Evolutionary conservation across 2,113 vertebrate species (phyloP).

Genomic region (Hepsetus odoe): DNA sequence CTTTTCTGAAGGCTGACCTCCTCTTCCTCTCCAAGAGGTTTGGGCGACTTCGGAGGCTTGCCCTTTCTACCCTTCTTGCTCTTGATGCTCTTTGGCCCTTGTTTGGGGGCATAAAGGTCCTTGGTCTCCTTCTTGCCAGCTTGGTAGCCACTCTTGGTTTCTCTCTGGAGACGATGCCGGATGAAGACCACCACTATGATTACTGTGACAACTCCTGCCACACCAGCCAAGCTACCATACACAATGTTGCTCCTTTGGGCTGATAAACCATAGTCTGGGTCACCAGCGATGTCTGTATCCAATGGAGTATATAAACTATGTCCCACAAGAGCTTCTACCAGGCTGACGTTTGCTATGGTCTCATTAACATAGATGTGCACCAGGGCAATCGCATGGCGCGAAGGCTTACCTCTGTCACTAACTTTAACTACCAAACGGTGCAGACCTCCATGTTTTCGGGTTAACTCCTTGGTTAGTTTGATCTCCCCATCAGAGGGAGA

Average conservation of each 20-base stretch:
- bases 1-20: conserved; percentile 94
- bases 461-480: conserved; percentile 92
- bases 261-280: conserved; percentile 90
- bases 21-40: conserved; percentile 85
- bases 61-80: conserved; percentile 92
- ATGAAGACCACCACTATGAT: conserved; percentile 90
- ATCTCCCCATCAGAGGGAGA: conserved; percentile 90
- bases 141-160: conserved; percentile 97
- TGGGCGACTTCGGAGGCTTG: conserved; percentile 88
- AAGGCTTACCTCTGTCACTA: conserved; percentile 92
- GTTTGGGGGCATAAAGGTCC: conserved; percentile 95
- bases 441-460: conserved; percentile 90
- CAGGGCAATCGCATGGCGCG: conserved; percentile 87
- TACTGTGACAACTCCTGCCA: conserved; percentile 90
- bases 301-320: conserved; percentile 95
- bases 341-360: conserved; percentile 89
- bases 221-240: conserved; percentile 93
- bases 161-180: conserved; percentile 91
- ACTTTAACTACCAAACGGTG: conserved; percentile 95
- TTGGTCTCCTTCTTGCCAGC: conserved; percentile 98
- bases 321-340: conserved; percentile 91
- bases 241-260: conserved; percentile 95
- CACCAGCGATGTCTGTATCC: conserved; percentile 95
- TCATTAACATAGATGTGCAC: conserved; percentile 98
- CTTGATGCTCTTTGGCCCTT: conserved; percentile 87